These are phyloP conservation scores for Eristalis tenax DNA, from an alignment of 2,888 invertebrate species.

Conservation along the genomic window DNA sequence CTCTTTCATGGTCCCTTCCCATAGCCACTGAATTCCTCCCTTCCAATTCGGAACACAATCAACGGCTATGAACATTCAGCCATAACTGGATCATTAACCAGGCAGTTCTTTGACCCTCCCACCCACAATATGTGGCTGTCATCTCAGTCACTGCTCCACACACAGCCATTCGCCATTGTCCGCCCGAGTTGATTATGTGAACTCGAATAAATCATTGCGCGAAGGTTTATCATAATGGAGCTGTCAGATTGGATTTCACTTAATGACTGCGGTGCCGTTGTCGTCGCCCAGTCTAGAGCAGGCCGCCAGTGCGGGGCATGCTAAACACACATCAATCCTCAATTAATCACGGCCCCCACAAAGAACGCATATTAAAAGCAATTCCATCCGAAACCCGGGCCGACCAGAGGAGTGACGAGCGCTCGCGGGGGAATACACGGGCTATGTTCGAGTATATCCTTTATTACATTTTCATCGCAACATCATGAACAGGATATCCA, in stretches of 20 bases:
- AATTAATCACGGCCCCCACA: constrained; percentile 4
- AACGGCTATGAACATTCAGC: too few relatives aligned
- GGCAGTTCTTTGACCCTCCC: neutral
- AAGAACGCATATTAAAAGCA: neutral
- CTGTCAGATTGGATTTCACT: neutral
- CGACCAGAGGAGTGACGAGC: neutral
- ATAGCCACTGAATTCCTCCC: too few relatives aligned
- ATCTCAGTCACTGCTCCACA: neutral
- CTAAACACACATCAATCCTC: constrained; percentile 1
- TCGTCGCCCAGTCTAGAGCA: neutral
- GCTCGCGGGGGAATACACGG: neutral
- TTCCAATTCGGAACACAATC: too few relatives aligned
- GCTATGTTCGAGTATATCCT: neutral
- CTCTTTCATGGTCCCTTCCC: too few relatives aligned
- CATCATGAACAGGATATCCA: neutral
- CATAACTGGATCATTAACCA: neutral
- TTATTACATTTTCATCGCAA: constrained; percentile 11
- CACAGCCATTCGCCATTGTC: neutral
- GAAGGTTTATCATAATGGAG: neutral
- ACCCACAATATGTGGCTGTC: neutral
- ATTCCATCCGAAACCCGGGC: neutral
- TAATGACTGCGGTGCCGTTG: neutral
- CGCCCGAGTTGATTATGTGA: neutral
- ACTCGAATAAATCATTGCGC: neutral
- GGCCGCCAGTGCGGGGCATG: neutral